Conservation (phyloP, 2,888 invertebrate species). For the Campoplex nolae region DNA sequence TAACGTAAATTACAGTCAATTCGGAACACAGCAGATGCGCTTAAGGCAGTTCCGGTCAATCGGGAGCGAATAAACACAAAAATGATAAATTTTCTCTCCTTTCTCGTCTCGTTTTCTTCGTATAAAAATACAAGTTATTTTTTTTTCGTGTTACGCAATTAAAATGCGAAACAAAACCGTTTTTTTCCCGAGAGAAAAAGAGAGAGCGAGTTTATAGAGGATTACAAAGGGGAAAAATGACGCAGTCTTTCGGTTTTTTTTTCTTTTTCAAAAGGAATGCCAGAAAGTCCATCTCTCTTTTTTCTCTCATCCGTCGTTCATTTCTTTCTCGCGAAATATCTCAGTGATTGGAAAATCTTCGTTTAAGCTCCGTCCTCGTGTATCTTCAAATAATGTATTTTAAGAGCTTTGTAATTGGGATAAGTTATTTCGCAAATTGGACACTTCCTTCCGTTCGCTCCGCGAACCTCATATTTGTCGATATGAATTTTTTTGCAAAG, state of each 20-base stretch:
- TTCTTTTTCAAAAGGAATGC: neutral
- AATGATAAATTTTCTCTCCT: neutral
- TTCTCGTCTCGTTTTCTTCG: neutral
- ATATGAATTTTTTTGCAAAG: constrained; percentile 79
- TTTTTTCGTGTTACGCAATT: neutral
- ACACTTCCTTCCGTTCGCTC: constrained; percentile 77
- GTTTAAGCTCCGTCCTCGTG: constrained; percentile 74
- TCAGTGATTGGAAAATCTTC: neutral
- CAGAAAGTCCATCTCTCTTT: constrained; percentile 5
- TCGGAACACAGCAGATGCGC: neutral
- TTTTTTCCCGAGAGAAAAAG: neutral
- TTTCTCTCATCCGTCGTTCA: neutral
- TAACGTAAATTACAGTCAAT: constrained; percentile 41
- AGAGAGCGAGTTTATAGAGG: neutral
- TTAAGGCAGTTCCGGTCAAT: constrained; percentile 6
- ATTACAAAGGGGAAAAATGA: neutral
- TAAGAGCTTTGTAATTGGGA: constrained; percentile 81
- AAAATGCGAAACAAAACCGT: neutral
- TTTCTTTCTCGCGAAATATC: neutral
- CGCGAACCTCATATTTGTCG: constrained; percentile 76
- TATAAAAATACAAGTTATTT: constrained; percentile 23
- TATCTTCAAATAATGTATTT: constrained; percentile 82
- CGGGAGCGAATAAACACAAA: constrained; percentile 10
- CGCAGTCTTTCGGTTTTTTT: neutral
- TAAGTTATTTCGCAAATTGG: constrained; percentile 81